Evolutionary conservation across 2,113 vertebrate genomes (phyloP).

Genomic region (Phaethornis superciliosus): DNA sequence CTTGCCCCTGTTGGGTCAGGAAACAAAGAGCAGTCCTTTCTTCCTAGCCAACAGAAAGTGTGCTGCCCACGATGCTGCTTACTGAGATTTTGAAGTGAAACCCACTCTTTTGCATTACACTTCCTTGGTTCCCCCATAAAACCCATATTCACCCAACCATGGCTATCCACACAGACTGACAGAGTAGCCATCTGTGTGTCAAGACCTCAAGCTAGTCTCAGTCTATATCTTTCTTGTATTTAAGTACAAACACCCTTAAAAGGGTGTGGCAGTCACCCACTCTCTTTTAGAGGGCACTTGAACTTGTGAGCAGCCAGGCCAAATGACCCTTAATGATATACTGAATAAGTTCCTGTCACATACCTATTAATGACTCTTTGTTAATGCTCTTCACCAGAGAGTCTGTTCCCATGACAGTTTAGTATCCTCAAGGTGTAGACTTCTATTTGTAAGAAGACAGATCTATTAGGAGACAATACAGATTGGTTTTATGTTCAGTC

Average conservation of each 20-base stretch:
- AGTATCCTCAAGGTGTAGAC: not conserved
- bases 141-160: not conserved
- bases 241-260: not conserved
- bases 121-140: slow-evolving; percentile 14
- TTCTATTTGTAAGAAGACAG: not conserved
- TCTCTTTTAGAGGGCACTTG: not conserved
- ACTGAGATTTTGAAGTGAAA: slow-evolving; percentile 8
- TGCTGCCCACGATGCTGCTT: not conserved
- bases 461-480: not conserved
- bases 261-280: not conserved
- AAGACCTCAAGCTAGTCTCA: not conserved
- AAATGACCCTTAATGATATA: not conserved
- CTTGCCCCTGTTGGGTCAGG: not conserved
- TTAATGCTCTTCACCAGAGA: not conserved
- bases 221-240: not conserved
- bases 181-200: not conserved
- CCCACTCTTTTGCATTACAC: slow-evolving; percentile 29
- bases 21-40: not conserved
- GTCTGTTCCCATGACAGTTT: not conserved
- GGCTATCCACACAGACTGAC: not conserved
- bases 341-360: not conserved
- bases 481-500: not conserved
- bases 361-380: not conserved
- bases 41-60: not conserved
- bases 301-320: not conserved